Conservation (phyloP, 2,888 invertebrate genomes). For the Caprella mutica region DNA sequence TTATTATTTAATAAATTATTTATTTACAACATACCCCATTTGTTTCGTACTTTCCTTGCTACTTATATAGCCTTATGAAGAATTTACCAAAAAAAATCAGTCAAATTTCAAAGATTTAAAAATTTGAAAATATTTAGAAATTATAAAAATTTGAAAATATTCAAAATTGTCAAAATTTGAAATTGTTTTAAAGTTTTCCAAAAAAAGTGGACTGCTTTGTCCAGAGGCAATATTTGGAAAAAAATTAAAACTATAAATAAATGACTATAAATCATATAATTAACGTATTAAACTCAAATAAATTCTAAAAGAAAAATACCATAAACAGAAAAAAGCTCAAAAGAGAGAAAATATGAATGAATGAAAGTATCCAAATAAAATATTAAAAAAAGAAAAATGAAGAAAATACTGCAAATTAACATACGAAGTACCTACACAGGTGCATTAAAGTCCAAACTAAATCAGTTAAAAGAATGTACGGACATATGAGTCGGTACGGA, state of each 20-base stretch:
- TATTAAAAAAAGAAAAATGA: not conserved
- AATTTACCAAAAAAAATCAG: too few relatives aligned
- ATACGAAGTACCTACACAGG: not conserved
- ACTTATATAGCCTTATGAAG: too few relatives aligned
- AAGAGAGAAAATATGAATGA: not conserved
- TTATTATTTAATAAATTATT: conserved; percentile 12
- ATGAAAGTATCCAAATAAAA: not conserved
- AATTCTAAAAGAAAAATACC: not conserved
- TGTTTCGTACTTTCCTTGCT: too few relatives aligned
- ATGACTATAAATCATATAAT: not conserved
- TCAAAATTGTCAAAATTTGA: too few relatives aligned
- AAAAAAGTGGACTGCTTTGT: too few relatives aligned
- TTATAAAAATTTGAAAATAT: too few relatives aligned
- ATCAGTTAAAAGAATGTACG: not conserved
- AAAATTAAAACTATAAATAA: not conserved
- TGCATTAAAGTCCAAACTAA: not conserved
- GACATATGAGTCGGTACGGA: not conserved
- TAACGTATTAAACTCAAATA: not conserved
- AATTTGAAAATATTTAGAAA: too few relatives aligned
- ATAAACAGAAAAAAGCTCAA: not conserved
- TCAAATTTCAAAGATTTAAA: too few relatives aligned
- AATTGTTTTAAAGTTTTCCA: too few relatives aligned
- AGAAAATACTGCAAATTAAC: not conserved
- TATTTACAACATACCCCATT: not conserved
- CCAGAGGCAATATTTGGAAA: not conserved